Percentiles rank a stretch among this genome's conserved stretches.
Conservation (phyloP, 35 echinoderm and acorn worm genomes). For the Ptychodera flava region DNA sequence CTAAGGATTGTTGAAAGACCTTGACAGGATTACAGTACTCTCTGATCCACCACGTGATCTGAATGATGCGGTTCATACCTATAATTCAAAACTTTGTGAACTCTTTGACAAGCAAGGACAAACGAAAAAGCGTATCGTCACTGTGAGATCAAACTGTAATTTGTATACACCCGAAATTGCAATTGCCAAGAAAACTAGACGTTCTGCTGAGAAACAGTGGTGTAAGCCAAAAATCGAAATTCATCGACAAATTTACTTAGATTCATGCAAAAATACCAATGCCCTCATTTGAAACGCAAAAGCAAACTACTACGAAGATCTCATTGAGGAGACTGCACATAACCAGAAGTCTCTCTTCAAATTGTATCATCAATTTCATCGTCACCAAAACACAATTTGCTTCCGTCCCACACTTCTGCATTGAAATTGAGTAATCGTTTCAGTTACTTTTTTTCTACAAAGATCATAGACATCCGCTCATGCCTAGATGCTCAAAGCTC, state of each 20-base stretch:
- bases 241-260: background rate
- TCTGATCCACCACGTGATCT: background rate
- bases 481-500: no score
- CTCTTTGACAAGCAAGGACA: background rate
- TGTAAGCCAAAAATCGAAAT: background rate
- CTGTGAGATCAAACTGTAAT: background rate
- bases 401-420: no score
- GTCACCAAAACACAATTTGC: no score
- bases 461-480: no score
- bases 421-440: no score
- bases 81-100: background rate
- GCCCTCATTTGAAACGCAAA: background rate
- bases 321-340: background rate
- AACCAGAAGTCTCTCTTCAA: background rate
- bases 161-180: background rate
- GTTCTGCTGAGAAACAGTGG: background rate
- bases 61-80: background rate
- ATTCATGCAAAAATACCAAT: background rate
- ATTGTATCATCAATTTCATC: background rate
- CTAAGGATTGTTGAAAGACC: background rate
- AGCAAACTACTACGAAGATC: background rate
- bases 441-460: no score
- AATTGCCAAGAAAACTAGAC: background rate
- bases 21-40: background rate
- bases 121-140: background rate